phyloP scores from a whole-genome alignment of 2,113 vertebrate genomes.

The Baryphthengus martii region DNA sequence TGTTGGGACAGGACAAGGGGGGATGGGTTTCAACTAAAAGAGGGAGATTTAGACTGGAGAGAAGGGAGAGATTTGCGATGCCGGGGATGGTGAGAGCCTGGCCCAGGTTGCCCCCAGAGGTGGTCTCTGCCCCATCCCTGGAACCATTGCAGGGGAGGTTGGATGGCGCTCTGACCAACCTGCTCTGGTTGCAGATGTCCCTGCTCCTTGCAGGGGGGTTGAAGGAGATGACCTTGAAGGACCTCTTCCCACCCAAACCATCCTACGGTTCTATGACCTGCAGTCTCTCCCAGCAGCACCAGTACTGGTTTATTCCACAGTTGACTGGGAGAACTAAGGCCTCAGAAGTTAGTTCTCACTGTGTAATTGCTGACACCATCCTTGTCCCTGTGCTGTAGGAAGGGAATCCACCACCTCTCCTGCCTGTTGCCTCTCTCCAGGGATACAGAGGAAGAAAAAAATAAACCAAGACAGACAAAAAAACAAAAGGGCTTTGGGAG shows the following conservation, averaged over 20 bases:
- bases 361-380: fast-evolving
- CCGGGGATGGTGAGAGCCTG: not conserved
- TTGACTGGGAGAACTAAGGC: not conserved
- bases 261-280: not conserved
- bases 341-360: not conserved
- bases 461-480: fast-evolving
- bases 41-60: not conserved
- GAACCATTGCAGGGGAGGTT: not conserved
- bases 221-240: not conserved
- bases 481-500: not conserved
- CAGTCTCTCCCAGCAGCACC: not conserved
- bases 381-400: not conserved
- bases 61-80: no score
- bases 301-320: no score
- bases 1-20: no score
- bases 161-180: not conserved
- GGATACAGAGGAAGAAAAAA: no score
- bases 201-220: not conserved
- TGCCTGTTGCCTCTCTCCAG: not conserved
- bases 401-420: not conserved
- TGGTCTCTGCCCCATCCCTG: not conserved
- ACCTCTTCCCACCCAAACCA: not conserved
- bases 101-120: not conserved
- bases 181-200: not conserved
- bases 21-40: no score